A percentile compares a stretch with the other conserved stretches of the same genome.
Evolutionary conservation across 2,888 invertebrate genomes (phyloP).

Genomic region (Mimas tiliae): DNA sequence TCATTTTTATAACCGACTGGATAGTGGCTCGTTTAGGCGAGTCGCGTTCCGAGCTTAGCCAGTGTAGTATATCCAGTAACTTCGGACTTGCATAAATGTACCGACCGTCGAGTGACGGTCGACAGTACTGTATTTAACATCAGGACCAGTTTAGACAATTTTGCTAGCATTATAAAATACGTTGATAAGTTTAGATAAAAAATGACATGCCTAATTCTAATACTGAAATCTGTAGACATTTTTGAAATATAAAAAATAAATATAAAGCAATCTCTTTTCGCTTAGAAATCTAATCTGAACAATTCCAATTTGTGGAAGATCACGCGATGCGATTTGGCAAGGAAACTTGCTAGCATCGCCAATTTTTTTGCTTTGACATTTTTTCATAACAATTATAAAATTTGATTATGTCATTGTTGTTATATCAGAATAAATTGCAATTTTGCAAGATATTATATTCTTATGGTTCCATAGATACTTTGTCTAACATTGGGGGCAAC

Average conservation of each 20-base stretch:
- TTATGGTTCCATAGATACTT: background rate
- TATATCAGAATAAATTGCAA: background rate
- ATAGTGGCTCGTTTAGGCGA: no score
- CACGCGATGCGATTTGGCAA: conserved; percentile 4
- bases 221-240: background rate
- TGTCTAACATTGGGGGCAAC: background rate
- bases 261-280: background rate
- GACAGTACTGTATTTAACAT: no score
- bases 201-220: no score
- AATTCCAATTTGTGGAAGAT: background rate
- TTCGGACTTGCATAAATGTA: no score
- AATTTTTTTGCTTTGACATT: conserved; percentile 8
- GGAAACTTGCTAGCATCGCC: background rate
- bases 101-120: no score
- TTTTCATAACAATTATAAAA: background rate
- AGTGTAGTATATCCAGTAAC: no score
- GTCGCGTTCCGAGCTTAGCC: no score
- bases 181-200: no score
- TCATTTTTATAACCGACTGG: no score
- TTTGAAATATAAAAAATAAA: background rate
- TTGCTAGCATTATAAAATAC: no score
- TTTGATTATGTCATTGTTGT: background rate
- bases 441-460: conserved; percentile 16
- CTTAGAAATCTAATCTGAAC: background rate
- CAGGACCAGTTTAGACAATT: no score